phyloP scores from a whole-genome alignment of 2,888 invertebrate genomes.

The Lasius fuliginosus region DNA sequence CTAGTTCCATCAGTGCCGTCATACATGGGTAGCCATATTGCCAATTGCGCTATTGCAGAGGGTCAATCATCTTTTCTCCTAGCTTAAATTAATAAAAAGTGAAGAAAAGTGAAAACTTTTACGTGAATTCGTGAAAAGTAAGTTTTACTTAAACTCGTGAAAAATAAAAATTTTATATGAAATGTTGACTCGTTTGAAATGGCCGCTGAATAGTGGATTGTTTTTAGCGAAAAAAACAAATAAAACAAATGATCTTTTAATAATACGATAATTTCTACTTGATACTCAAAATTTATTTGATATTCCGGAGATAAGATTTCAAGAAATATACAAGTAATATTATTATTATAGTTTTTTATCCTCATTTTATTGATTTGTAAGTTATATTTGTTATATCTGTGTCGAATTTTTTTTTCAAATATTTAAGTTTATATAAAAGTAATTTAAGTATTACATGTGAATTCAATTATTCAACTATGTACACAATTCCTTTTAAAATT shows the following conservation, averaged over 20 bases:
- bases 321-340: background rate
- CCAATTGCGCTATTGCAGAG: too few species aligned
- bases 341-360: background rate
- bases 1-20: too few species aligned
- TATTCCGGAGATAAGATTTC: constrained; percentile 2
- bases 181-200: background rate
- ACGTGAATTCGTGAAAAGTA: background rate
- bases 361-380: too few species aligned
- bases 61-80: background rate
- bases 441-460: too few species aligned
- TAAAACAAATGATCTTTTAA: background rate
- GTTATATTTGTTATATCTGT: too few species aligned
- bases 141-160: background rate
- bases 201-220: background rate
- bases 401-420: too few species aligned
- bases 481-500: background rate
- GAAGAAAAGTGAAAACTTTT: too few species aligned
- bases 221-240: background rate
- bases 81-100: background rate
- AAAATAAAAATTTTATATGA: background rate
- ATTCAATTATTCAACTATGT: background rate
- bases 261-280: background rate
- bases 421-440: too few species aligned
- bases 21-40: too few species aligned
- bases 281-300: background rate